A percentile compares a stretch with the other conserved stretches of the same genome.
Evolutionary conservation across 2,888 invertebrate genomes (phyloP).

Genomic region (Dicyrtoma fusca): DNA sequence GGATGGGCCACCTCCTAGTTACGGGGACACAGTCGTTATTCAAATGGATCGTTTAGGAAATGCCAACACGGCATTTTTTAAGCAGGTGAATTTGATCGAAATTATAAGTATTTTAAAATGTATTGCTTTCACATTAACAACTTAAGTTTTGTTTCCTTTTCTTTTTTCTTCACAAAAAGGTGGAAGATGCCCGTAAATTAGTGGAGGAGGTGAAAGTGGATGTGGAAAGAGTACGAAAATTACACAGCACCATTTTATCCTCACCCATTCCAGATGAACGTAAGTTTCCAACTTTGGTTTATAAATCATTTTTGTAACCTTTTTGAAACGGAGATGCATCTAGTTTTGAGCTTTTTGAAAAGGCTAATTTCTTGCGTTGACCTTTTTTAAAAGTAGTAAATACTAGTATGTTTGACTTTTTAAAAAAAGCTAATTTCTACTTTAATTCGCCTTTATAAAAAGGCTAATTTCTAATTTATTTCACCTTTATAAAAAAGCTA

Average conservation of each 20-base stretch:
- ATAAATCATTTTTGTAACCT: too few relatives aligned
- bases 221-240: conserved; percentile 59
- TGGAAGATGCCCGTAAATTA: conserved; percentile 59
- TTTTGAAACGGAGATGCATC: too few relatives aligned
- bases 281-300: conserved; percentile 56
- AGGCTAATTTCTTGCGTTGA: too few relatives aligned
- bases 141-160: too few relatives aligned
- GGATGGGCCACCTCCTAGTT: conserved; percentile 15
- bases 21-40: conserved; percentile 46
- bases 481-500: too few relatives aligned
- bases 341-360: too few relatives aligned
- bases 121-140: too few relatives aligned
- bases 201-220: conserved; percentile 60
- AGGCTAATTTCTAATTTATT: too few relatives aligned
- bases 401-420: too few relatives aligned
- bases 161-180: conserved; percentile 56
- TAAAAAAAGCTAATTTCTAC: too few relatives aligned
- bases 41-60: conserved; percentile 48
- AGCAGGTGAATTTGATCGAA: conserved; percentile 43
- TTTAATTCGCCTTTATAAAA: too few relatives aligned
- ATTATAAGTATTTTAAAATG: background rate
- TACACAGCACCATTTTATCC: conserved; percentile 65
- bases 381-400: too few relatives aligned
- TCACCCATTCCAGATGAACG: conserved; percentile 62
- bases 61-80: conserved; percentile 50